Evolutionary conservation across 2,888 invertebrate species (phyloP), one percentile per base, ranked within the genome.

Genomic region (Lasioglossum marginatum): DNA sequence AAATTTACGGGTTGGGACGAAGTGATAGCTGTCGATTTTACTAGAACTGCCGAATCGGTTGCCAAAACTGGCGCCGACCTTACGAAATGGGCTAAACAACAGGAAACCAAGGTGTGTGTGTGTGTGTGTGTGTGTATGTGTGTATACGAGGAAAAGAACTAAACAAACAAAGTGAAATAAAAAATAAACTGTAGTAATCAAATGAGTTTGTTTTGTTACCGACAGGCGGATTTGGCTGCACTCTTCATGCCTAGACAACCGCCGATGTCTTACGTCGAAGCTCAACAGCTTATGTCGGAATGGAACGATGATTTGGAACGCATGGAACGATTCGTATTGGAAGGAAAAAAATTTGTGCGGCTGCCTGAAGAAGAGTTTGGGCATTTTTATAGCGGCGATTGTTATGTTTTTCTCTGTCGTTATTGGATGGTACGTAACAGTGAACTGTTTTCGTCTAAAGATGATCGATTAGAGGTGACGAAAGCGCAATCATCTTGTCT

Each of bases 1-100:
- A 99, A 99, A 95, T 99, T 99, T 96, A 95, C 97, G 73, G 99
- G 99, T 14, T 99, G 99, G 99, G 99, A 99, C 94, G 99, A 99
- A 95, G 99, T 99, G 31, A 98, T 99, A 92, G 99, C 99, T 0
- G 99, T 99, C 12, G 99, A 99, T 96, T 99, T 99, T 95, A 99
- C 99, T 0, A 97, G 99, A 88, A 99, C 99, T 0, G 99, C 99
- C 0, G 99, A 99, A 94, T 99, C 99, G 0, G 99, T 99, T 0
- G 98, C 98, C 63, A 97, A 98, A 93, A 98, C 99, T 27, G 99
- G 99, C 23, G 99, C 99, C 0, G 99, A 99, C 96, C 96, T 99
- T 86, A 98, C 97, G 16, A 97, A 97, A 95, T 98, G 98, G 98
- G 98, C 98, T 0, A 97, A 97, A 87, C 97, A 97, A 90, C 98